Evolutionary conservation across 2,113 vertebrate species (phyloP).

Genomic region (Galeopterus variegatus): DNA sequence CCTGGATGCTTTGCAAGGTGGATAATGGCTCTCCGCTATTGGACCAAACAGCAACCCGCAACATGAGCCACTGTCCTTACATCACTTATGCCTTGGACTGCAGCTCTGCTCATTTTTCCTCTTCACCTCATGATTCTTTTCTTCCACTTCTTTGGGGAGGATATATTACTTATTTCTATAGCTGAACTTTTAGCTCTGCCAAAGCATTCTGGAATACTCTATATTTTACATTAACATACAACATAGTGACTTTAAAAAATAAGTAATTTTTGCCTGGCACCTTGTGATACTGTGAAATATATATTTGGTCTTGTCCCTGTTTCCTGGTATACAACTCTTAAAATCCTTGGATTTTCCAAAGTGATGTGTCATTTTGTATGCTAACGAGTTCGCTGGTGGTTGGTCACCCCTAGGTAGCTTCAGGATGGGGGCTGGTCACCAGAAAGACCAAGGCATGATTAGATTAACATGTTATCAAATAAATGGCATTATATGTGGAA

Average conservation of each 20-base stretch:
- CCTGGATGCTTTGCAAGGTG: not conserved
- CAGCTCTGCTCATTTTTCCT: not conserved
- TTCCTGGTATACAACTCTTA: no score
- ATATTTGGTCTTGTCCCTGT: no score
- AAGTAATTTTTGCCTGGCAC: not conserved
- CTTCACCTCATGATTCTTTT: not conserved
- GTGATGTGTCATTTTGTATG: no score
- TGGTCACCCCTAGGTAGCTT: no score
- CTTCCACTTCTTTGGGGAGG: not conserved
- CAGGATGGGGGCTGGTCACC: no score
- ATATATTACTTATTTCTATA: conserved; percentile 3
- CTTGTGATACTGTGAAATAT: no score
- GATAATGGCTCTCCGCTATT: not conserved
- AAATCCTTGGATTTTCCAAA: no score
- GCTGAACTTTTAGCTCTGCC: conserved; percentile 36
- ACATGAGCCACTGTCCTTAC: not conserved
- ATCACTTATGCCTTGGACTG: not conserved
- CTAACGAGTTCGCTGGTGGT: no score
- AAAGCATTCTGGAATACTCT: not conserved
- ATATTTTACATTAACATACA: not conserved
- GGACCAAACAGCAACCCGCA: not conserved
- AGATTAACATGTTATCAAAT: not conserved
- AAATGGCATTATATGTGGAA: not conserved
- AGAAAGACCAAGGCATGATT: no score
- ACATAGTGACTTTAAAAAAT: not conserved